phyloP scores from a whole-genome alignment of 2,888 invertebrate genomes.

The Ptilodon capucinus region DNA sequence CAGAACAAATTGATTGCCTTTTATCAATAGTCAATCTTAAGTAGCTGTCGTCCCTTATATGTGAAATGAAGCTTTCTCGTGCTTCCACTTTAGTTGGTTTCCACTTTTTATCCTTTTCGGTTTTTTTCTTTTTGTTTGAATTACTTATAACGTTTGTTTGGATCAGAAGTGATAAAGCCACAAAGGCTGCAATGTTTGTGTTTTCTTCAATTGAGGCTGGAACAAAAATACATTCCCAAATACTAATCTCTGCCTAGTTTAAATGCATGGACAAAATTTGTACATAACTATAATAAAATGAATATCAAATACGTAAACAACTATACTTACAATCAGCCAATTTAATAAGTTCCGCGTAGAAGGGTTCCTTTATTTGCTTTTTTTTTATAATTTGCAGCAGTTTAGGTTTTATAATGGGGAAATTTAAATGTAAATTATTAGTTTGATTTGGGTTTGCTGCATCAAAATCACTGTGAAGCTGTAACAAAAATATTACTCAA shows the following conservation, averaged over 20 bases:
- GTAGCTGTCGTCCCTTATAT: background rate
- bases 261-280: too few relatives aligned
- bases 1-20: background rate
- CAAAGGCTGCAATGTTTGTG: too few relatives aligned
- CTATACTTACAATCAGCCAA: too few relatives aligned
- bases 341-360: too few relatives aligned
- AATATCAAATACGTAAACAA: too few relatives aligned
- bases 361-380: background rate
- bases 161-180: too few relatives aligned
- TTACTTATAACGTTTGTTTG: too few relatives aligned
- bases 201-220: too few relatives aligned
- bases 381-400: background rate
- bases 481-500: background rate
- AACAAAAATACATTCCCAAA: too few relatives aligned
- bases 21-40: background rate
- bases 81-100: constrained; percentile 4
- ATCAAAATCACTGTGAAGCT: background rate
- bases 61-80: background rate
- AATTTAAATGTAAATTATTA: background rate
- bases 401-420: background rate
- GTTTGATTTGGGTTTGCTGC: background rate
- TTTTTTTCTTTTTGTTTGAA: background rate
- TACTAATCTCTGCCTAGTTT: too few relatives aligned
- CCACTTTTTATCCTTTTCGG: constrained; percentile 1
- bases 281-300: too few relatives aligned